Conservation (phyloP, 2,888 invertebrate genomes). For the Gari tellinella region DNA sequence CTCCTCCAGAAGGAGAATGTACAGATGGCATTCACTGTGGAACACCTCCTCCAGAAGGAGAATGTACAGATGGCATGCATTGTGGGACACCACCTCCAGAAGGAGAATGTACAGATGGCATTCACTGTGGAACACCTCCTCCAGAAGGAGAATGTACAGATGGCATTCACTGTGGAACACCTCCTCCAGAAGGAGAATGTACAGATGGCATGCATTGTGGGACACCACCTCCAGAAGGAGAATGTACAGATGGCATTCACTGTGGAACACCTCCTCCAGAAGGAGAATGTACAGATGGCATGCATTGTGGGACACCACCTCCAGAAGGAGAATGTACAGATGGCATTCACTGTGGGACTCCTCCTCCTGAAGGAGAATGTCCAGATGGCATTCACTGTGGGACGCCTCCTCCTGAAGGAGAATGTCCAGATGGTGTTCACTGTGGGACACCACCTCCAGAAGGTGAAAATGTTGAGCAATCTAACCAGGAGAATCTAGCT, state of each 20-base stretch:
- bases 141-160: conserved; percentile 35
- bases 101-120: conserved; percentile 56
- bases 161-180: conserved; percentile 54
- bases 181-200: conserved; percentile 44
- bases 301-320: conserved; percentile 50
- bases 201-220: conserved; percentile 62
- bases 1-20: conserved; percentile 39
- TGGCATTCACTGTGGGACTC: conserved; percentile 65
- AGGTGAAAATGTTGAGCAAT: conserved; percentile 26
- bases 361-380: conserved; percentile 48
- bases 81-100: conserved; percentile 60
- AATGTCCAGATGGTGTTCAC: conserved; percentile 54
- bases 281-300: conserved; percentile 49
- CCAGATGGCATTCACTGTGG: conserved; percentile 65
- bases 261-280: conserved; percentile 51
- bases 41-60: conserved; percentile 29
- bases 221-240: conserved; percentile 27
- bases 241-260: conserved; percentile 50
- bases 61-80: conserved; percentile 60
- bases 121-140: conserved; percentile 58
- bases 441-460: conserved; percentile 55
- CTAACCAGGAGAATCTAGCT: conserved; percentile 23
- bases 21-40: conserved; percentile 56
- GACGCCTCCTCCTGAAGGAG: conserved; percentile 33
- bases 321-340: conserved; percentile 34